A percentile compares a stretch with the other conserved stretches of the same genome.
Evolutionary conservation across 2,888 invertebrate species (phyloP).

Genomic region (Drosophila melanocephala): DNA sequence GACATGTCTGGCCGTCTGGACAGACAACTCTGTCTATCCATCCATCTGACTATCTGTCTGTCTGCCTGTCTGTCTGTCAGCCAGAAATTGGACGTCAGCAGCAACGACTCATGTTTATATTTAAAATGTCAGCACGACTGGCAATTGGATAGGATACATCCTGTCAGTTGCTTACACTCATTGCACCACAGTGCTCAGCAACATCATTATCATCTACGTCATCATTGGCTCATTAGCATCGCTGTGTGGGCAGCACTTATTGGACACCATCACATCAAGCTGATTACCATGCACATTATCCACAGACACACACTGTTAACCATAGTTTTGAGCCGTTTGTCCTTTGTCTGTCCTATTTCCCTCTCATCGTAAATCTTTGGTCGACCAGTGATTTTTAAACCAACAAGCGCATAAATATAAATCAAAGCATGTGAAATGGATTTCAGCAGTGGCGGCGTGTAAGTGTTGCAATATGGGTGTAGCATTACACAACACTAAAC

Average conservation of each 20-base stretch:
- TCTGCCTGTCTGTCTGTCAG: slow-evolving; percentile 26
- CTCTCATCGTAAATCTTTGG: slow-evolving; percentile 58
- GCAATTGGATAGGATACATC: slow-evolving; percentile 68
- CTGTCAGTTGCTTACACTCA: slow-evolving; percentile 42
- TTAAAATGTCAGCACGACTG: slow-evolving; percentile 72
- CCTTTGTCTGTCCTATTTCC: slow-evolving; percentile 12
- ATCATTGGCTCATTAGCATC: slow-evolving; percentile 58
- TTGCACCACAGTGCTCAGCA: slow-evolving; percentile 2
- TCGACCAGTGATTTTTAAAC: slow-evolving; percentile 42
- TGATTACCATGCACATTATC: slow-evolving; percentile 61
- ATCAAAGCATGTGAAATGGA: slow-evolving; percentile 61
- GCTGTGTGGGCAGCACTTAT: slow-evolving; percentile 53
- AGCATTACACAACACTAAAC: slow-evolving; percentile 47
- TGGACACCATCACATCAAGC: slow-evolving; percentile 50
- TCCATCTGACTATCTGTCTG: slow-evolving; percentile 3
- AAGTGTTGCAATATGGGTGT: slow-evolving; percentile 31
- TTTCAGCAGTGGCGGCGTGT: slow-evolving; percentile 51
- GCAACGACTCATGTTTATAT: slow-evolving; percentile 70
- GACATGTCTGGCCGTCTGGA: slow-evolving; percentile 49
- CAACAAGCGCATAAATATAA: slow-evolving; percentile 67
- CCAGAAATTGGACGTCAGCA: slow-evolving; percentile 67
- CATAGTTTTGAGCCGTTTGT: slow-evolving; percentile 38
- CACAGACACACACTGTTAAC: slow-evolving; percentile 27
- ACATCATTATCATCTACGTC: slow-evolving; percentile 19
- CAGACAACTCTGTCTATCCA: slow-evolving; percentile 28